Base-by-base conservation (phyloP, 2,888 invertebrate species). In the Chalcis sispes region DNA sequence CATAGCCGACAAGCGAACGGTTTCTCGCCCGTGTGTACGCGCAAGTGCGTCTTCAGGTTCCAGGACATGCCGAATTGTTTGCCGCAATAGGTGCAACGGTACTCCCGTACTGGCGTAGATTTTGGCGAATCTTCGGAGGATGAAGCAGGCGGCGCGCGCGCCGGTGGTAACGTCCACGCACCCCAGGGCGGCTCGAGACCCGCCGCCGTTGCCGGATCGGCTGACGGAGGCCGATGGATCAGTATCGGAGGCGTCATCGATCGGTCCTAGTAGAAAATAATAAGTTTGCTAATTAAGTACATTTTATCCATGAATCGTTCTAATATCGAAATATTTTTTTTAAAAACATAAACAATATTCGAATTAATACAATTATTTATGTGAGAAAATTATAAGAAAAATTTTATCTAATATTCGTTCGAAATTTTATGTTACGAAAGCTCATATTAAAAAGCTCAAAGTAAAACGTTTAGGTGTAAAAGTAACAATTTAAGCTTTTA, bases 1-100 rank as follows among this genome's bases (percentile, higher is more conserved):
- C 96, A 96, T 59, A 96, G 91, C 82, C 96, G 92, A 91, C 96
- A 96, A 81, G 96, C 96, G 86, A 96, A 96, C 0, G 96, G 96
- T 87, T 96, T 96, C 83, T 96, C 96, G 75, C 96, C 96, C 0
- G 96, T 96, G 85, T 96, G 96, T 25, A 96, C 96, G 85, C 96
- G 91, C 73, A 96, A 90, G 89, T 96, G 96, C 78, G 96, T 96
- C 89, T 96, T 96, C 85, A 96, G 91, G 90, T 96, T 96, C 96
- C 96, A 96, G 75, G 95, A 95, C 96, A 96, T 96, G 77, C 96
- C 96, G 84, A 96, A 96, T 89, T 96, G 96, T 89, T 96, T 96
- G 72, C 95, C 95, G 88, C 96, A 96, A 88, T 96, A 96, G 86
- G 95, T 95, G 87, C 96, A 96, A 76, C 95, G 93, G 88, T 96